A percentile compares a stretch with the other conserved stretches of the same genome.
Conservation (phyloP, 2,113 vertebrate species). For the Steatornis caripensis region DNA sequence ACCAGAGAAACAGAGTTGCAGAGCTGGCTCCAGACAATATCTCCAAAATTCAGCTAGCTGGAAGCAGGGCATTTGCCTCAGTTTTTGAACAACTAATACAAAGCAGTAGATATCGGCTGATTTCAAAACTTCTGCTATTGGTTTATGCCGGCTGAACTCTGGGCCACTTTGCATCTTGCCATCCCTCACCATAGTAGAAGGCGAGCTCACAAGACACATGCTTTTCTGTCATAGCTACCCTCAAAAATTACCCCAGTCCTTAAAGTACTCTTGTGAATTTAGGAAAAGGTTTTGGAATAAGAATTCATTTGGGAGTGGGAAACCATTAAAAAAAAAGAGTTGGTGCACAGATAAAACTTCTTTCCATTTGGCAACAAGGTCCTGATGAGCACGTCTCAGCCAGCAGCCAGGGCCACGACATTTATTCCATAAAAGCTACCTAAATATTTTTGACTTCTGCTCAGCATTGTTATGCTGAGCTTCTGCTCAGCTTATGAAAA, state of each 20-base stretch:
- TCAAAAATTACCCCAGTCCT: not conserved
- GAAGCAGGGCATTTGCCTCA: not conserved
- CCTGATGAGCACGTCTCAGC: not conserved
- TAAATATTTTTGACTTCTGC: not conserved
- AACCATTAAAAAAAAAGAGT: not conserved
- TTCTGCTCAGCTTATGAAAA: not conserved
- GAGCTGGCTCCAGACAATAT: not conserved
- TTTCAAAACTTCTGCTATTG: not conserved
- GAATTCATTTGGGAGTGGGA: not conserved
- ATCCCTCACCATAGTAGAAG: not conserved
- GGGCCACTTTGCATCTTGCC: not conserved
- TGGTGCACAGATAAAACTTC: not conserved
- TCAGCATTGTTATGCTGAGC: not conserved
- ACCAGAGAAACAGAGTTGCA: not conserved
- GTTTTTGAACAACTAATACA: constrained; percentile 8
- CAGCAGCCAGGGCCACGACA: not conserved
- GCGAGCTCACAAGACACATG: not conserved
- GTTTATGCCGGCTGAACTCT: not conserved
- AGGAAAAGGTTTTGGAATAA: not conserved
- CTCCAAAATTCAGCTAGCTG: not conserved
- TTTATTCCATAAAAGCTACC: not conserved
- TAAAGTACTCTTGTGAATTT: not conserved
- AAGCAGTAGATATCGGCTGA: not conserved
- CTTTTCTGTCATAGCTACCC: fast-evolving
- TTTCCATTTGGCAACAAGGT: not conserved